These are phyloP conservation scores for Hyppa rectilinea DNA, from an alignment of 2,888 invertebrate genomes.

Conservation along the genomic window DNA sequence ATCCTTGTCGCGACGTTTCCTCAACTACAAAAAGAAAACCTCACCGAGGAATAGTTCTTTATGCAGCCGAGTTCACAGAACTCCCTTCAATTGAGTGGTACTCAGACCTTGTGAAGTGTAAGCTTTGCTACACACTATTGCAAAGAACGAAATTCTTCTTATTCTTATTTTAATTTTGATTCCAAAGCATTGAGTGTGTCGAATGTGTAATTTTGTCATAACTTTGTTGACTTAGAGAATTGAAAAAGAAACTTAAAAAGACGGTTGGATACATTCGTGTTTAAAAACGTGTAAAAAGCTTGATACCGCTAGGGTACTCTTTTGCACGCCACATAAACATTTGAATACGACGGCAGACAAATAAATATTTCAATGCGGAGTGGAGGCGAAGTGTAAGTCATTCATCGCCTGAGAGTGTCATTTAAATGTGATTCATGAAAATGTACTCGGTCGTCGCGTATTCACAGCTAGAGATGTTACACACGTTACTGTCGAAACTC, in stretches of 20 bases:
- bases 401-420: conserved; percentile 77
- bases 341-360: conserved; percentile 70
- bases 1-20: conserved; percentile 69
- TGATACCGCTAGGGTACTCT: conserved; percentile 34
- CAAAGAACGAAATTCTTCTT: conserved; percentile 23
- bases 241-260: conserved; percentile 28
- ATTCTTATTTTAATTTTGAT: conserved; percentile 46
- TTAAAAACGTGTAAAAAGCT: conserved; percentile 46
- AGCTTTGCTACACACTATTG: conserved; percentile 64
- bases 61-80: conserved; percentile 76
- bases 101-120: conserved; percentile 70
- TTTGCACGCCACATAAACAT: conserved; percentile 56
- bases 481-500: conserved; percentile 49
- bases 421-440: conserved; percentile 79
- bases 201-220: conserved; percentile 6
- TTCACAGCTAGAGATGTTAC: conserved; percentile 58
- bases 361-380: conserved; percentile 77
- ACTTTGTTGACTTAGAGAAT: conserved; percentile 7
- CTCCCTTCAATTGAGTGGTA: conserved; percentile 71
- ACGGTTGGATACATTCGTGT: conserved; percentile 31
- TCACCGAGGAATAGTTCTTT: conserved; percentile 71
- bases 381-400: conserved; percentile 73
- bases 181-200: conserved; percentile 4
- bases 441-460: conserved; percentile 67
- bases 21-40: conserved; percentile 69